phyloP scores from a whole-genome alignment of 2,113 vertebrate genomes.

The Origma solitaria region DNA sequence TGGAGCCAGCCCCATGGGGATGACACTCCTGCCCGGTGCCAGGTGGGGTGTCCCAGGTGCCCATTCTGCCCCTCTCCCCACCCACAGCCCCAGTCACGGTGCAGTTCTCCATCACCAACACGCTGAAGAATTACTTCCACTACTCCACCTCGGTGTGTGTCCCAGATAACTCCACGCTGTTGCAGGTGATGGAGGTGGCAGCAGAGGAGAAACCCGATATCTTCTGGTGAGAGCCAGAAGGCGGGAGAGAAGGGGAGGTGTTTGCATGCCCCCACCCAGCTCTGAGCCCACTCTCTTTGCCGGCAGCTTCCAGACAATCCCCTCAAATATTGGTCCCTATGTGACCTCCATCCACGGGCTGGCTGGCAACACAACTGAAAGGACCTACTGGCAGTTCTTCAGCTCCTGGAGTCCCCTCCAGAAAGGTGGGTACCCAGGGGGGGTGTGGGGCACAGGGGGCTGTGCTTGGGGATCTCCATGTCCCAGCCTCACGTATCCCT shows the following conservation, averaged over 20 bases:
- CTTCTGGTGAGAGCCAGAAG: neutral
- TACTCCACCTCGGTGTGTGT: neutral
- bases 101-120: neutral
- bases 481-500: neutral
- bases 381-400: neutral
- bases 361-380: accelerated
- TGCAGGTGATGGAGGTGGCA: neutral
- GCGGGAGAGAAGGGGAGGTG: neutral
- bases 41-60: neutral
- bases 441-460: accelerated
- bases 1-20: neutral
- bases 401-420: neutral
- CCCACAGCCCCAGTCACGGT: neutral
- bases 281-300: neutral
- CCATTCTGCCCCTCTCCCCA: neutral
- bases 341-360: neutral
- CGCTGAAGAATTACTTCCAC: neutral
- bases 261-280: neutral
- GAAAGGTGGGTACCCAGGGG: neutral
- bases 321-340: neutral
- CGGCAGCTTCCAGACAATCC: neutral
- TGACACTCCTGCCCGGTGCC: neutral
- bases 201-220: neutral
- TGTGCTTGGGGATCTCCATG: accelerated
- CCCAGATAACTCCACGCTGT: neutral